Conservation (phyloP, 2,113 vertebrate genomes). For the Gallinago undulata region DNA sequence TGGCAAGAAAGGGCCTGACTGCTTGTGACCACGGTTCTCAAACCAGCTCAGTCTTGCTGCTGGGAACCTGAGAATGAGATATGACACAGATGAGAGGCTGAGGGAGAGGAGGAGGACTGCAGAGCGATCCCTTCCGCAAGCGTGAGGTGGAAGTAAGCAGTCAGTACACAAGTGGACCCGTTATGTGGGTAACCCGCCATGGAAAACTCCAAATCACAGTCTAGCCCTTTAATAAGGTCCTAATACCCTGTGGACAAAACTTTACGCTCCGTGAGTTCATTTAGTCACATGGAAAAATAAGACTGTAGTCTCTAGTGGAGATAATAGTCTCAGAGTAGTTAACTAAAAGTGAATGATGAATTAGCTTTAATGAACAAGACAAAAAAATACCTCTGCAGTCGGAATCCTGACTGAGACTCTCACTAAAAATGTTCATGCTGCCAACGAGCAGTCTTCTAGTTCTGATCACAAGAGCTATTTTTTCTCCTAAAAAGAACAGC, state of each 20-base stretch:
- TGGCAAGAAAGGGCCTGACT: neutral
- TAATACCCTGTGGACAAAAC: neutral
- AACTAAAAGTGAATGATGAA: neutral
- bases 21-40: neutral
- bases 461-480: neutral
- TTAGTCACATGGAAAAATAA: neutral
- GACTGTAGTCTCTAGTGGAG: neutral
- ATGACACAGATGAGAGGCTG: neutral
- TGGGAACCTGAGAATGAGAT: neutral
- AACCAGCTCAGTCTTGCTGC: neutral
- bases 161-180: neutral
- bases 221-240: neutral
- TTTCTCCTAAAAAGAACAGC: neutral
- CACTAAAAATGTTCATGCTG: neutral
- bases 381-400: neutral
- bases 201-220: neutral
- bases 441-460: neutral
- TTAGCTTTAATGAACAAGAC: neutral
- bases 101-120: neutral
- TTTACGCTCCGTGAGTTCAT: neutral
- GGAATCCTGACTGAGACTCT: neutral
- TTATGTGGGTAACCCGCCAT: neutral
- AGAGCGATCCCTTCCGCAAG: rapidly evolving
- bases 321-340: neutral
- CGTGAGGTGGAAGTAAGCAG: neutral